Evolutionary conservation across 2,797 vertebrate genomes (phyloP), one percentile per base, ranked within the genome.

Genomic region (Poeciliopsis infans): DNA sequence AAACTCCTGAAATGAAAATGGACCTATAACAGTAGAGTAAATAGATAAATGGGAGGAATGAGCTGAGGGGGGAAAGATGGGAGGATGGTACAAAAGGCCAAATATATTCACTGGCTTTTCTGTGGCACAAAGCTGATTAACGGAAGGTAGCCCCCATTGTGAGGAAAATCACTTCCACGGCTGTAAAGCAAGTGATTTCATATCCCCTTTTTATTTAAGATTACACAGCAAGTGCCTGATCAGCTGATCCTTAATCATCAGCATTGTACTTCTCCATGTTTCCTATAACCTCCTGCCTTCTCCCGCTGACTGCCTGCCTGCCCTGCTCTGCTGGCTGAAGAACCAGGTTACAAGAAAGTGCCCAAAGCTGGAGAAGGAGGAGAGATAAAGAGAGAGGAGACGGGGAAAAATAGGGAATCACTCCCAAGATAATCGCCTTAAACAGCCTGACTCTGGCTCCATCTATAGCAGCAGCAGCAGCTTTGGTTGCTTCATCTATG

Each of bases 171-270:
- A 93, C 93, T 94, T 94, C 92, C 92, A 91, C 85, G 78, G 92
- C 93, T 94, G 93, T 93, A 92, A 81, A 94, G 95, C 92, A 92
- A 94, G 93, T 92, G 92, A 95, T 95, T 95, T 95, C 90, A 94
- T 92, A 93, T 94, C 91, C 90, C 80, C 92, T 55, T 85, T 93
- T 93, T 93, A 92, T 94, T 94, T 93, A 93, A 95, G 95, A 95
- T 95, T 95, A 95, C 94, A 95, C 92, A 94, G 93, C 89, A 88
- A 94, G 93, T 90, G 93, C 91, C 91, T 94, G 92, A 95, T 95
- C 94, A 95, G 93, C 92, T 93, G 92, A 95, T 94, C 92, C 94
- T 90, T 95, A 95, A 96, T 96, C 95, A 94, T 80, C 87, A 85
- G 90, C 89, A 95, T 94, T 95, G 93, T 93, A 89, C 86, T 89